Conservation (phyloP, 2,113 vertebrate species). For the Lampris megalopsis region DNA sequence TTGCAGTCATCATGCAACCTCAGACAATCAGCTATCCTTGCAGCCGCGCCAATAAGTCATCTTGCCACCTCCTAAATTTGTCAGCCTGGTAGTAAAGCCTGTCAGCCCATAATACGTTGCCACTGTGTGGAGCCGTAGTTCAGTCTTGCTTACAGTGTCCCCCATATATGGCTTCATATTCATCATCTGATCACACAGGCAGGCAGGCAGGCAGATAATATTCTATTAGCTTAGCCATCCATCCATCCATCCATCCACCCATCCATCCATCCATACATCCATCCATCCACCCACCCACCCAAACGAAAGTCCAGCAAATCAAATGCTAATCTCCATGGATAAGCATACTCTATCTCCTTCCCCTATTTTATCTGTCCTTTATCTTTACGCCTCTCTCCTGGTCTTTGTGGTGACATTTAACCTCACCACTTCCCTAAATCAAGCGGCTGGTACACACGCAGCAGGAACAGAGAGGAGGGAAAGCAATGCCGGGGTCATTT, state of each 20-base stretch:
- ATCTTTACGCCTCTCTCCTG: constrained; percentile 40
- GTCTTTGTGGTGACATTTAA: constrained; percentile 62
- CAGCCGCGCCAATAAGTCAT: too few species aligned
- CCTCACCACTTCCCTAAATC: constrained; percentile 72
- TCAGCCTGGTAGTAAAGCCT: too few species aligned
- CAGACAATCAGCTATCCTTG: too few species aligned
- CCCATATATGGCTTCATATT: neutral
- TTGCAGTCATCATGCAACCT: neutral
- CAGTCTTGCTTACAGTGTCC: neutral
- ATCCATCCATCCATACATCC: neutral
- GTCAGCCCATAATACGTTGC: too few species aligned
- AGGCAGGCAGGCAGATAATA: neutral
- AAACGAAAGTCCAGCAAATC: neutral
- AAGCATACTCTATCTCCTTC: constrained; percentile 1
- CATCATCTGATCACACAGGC: neutral
- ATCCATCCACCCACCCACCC: neutral
- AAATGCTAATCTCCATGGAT: constrained; percentile 1
- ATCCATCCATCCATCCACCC: neutral
- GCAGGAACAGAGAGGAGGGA: neutral
- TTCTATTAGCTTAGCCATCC: neutral
- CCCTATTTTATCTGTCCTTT: constrained; percentile 57
- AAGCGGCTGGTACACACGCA: constrained; percentile 40
- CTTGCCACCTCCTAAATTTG: too few species aligned
- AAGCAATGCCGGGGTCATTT: constrained; percentile 9
- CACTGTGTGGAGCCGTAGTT: neutral